Conservation (phyloP, 2,797 vertebrate genomes). For the Anas capensis region DNA sequence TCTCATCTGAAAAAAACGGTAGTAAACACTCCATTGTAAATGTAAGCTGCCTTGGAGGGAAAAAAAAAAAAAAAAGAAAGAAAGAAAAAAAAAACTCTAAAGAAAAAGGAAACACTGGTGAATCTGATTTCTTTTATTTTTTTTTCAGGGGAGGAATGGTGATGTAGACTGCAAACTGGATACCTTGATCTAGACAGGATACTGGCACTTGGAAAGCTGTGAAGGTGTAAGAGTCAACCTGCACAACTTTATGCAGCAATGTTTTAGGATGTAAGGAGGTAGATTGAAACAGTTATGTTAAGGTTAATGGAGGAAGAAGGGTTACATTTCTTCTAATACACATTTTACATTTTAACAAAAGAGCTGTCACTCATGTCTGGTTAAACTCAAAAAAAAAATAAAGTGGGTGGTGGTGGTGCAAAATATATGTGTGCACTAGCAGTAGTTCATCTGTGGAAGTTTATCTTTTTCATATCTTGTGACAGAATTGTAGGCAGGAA, state of each 20-base stretch:
- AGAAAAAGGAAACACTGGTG: neutral
- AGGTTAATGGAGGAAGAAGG: rapidly evolving
- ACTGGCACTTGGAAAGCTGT: neutral
- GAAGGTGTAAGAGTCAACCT: neutral
- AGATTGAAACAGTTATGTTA: neutral
- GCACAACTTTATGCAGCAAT: neutral
- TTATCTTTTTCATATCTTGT: neutral
- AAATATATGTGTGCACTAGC: neutral
- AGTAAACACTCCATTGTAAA: neutral
- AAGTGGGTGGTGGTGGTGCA: neutral
- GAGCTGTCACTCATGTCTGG: neutral
- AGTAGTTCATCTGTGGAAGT: neutral
- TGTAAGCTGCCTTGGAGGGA: neutral
- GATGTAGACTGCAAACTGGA: neutral
- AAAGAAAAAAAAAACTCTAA: neutral
- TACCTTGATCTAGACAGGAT: neutral
- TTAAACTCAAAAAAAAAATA: neutral
- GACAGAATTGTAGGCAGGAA: neutral
- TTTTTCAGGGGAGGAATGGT: neutral
- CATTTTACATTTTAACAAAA: neutral
- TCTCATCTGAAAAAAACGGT: neutral
- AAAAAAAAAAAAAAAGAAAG: neutral
- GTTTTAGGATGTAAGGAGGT: neutral
- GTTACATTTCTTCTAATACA: neutral
- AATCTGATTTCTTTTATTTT: neutral